Evolutionary conservation across 2,888 invertebrate species (phyloP).

Genomic region (Diachrysia chrysitis): DNA sequence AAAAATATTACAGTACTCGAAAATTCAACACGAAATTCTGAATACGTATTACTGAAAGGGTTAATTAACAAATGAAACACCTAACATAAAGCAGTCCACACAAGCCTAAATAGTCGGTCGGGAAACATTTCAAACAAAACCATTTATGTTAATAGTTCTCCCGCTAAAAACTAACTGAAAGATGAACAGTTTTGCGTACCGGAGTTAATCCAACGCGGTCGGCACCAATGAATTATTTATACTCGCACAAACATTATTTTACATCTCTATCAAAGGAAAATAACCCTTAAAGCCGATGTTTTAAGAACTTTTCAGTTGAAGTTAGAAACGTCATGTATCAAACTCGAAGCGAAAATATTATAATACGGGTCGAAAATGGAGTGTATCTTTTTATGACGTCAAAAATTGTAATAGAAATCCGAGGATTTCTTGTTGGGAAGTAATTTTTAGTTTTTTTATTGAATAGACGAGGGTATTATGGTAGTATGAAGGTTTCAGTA

Average conservation of each 20-base stretch:
- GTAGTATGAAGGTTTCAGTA: background rate
- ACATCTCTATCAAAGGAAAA: slow-evolving; percentile 24
- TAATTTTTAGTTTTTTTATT: slow-evolving; percentile 49
- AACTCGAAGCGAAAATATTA: slow-evolving; percentile 58
- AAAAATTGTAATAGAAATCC: slow-evolving; percentile 57
- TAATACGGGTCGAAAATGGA: slow-evolving; percentile 56
- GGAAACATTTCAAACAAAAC: slow-evolving; percentile 55
- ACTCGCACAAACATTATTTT: slow-evolving; percentile 31
- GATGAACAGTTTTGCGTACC: slow-evolving; percentile 62
- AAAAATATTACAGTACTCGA: slow-evolving; percentile 1
- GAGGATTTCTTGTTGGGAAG: slow-evolving; percentile 44
- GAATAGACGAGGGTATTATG: slow-evolving; percentile 9
- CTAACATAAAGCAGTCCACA: slow-evolving; percentile 13
- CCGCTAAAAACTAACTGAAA: slow-evolving; percentile 63
- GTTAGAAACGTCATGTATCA: slow-evolving; percentile 50
- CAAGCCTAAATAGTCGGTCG: slow-evolving; percentile 12
- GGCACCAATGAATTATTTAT: slow-evolving; percentile 66
- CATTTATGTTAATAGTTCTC: slow-evolving; percentile 60
- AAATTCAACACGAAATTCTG: background rate
- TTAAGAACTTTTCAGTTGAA: slow-evolving; percentile 17
- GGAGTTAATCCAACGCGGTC: slow-evolving; percentile 64
- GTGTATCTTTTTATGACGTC: slow-evolving; percentile 58
- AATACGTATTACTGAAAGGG: slow-evolving; percentile 5
- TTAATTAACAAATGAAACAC: slow-evolving; percentile 27
- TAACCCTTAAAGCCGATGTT: slow-evolving; percentile 22